Evolutionary conservation across 2,797 vertebrate genomes (phyloP).

Genomic region (Syncerus caffer): DNA sequence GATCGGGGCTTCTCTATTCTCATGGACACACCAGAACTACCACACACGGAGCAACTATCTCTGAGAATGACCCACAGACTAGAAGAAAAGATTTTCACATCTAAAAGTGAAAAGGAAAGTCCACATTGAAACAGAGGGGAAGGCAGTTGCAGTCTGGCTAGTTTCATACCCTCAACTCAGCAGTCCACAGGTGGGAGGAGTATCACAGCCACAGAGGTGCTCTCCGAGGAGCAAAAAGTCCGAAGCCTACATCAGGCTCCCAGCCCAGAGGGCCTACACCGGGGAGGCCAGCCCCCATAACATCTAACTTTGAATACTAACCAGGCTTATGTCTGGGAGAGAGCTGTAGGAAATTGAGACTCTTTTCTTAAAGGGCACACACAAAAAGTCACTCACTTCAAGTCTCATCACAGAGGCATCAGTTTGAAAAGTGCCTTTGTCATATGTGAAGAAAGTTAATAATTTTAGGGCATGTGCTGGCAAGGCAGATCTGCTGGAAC

Average conservation of each 20-base stretch:
- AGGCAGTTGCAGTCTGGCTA: neutral
- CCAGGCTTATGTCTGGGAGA: neutral
- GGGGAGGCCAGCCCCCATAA: rapidly evolving
- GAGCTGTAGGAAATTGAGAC: neutral
- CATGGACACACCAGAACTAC: neutral
- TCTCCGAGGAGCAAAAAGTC: neutral
- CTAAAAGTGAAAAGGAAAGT: neutral
- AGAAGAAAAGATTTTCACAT: neutral
- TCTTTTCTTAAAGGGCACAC: neutral
- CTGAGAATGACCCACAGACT: neutral
- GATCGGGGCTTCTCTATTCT: neutral
- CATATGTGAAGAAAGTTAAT: neutral
- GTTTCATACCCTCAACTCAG: neutral
- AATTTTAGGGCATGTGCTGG: neutral
- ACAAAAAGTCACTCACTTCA: neutral
- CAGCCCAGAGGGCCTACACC: neutral
- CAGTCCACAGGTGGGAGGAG: neutral
- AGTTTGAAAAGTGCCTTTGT: neutral
- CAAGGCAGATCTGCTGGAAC: neutral
- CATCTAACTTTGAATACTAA: neutral
- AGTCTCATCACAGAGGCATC: neutral
- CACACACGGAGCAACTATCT: neutral
- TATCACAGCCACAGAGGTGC: neutral
- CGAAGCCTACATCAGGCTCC: neutral
- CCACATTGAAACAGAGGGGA: neutral